Evolutionary conservation across 2,113 vertebrate genomes (phyloP), one percentile per base, ranked within the genome.

Genomic region (Myrmecophaga tridactyla): DNA sequence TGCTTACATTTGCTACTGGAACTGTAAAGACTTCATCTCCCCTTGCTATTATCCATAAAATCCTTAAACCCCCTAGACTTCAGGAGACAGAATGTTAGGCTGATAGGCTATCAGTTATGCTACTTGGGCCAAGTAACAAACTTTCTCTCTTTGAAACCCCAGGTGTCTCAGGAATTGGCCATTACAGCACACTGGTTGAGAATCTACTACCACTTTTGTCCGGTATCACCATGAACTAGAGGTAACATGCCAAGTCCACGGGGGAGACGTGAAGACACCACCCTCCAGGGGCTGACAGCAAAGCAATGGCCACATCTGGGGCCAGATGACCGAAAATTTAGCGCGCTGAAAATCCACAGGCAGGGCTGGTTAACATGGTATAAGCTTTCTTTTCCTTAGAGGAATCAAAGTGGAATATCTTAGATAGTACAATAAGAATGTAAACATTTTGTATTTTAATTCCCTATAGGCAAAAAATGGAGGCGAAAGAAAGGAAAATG

Each of bases 401-500:
- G 34, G 46, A 75, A 80, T 43, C 77, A 69, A 84, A 3, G 46
- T 85, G 72, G 41, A 58, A 4, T 87, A 43, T 51, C 41, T 92
- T 51, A 90, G 76, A 63, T n/a, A 92, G 46, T 65, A 62, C 58
- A 75, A 3, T 53, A 88, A 95, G 21, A 96, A 95, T 43, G 76
- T 58, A 92, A 95, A 58, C 88, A 90, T 65, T 94, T 89, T 62
- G 10, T 70, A 65, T 70, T 94, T 82, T 85, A 51, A 90, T 76
- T 95, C 46, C 78, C 39, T 62, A n/a, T 86, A 91, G 48, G 53
- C 60, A 17, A 9, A 53, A 9, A 41, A 67, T 12, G 41, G 48
- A 80, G 18, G 29, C 15, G 27, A 48, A 53, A 73, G 58, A 4
- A 92, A 86, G 53, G 23, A 82, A 94, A 94, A 78, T 41, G 83